phyloP scores from a whole-genome alignment of 1,140 invertebrate species.

The Gonatopus flavifemur region DNA sequence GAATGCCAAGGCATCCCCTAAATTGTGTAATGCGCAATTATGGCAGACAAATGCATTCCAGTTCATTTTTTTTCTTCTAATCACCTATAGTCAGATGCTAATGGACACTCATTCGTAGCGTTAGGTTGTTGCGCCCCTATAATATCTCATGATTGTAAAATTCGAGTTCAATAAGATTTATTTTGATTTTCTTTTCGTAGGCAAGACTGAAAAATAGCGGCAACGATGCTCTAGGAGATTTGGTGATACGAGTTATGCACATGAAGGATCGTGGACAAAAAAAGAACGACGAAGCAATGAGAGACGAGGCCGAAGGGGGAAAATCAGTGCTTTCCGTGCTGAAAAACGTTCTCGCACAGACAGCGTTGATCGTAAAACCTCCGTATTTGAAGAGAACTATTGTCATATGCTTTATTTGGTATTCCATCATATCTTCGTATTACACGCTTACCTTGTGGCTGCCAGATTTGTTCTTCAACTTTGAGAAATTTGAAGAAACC shows the following conservation, averaged over 20 bases:
- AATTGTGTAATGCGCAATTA: no score
- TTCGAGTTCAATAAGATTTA: no score
- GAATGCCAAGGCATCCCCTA: no score
- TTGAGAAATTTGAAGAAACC: conserved; percentile 39
- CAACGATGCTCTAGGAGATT: conserved; percentile 15
- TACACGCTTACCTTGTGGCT: conserved; percentile 60
- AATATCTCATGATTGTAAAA: no score
- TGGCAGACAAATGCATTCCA: no score
- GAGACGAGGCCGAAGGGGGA: conserved; percentile 1
- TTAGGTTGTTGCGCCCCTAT: no score
- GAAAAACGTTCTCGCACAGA: conserved; percentile 26
- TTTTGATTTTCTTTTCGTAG: conserved; percentile 30
- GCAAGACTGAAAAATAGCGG: conserved; percentile 19
- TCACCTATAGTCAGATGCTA: no score
- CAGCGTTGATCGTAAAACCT: conserved; percentile 23
- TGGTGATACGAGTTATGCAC: conserved; percentile 12
- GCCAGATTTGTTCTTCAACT: conserved; percentile 56
- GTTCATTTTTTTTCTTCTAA: no score
- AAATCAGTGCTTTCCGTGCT: conserved; percentile 11
- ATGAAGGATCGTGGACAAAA: not conserved
- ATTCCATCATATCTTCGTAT: conserved; percentile 42
- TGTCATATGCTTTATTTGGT: conserved; percentile 27
- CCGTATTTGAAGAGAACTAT: conserved; percentile 34
- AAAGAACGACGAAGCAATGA: not conserved
- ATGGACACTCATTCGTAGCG: no score